Evolutionary conservation across 2,888 invertebrate species (phyloP).

Genomic region (Sialis lutaria): DNA sequence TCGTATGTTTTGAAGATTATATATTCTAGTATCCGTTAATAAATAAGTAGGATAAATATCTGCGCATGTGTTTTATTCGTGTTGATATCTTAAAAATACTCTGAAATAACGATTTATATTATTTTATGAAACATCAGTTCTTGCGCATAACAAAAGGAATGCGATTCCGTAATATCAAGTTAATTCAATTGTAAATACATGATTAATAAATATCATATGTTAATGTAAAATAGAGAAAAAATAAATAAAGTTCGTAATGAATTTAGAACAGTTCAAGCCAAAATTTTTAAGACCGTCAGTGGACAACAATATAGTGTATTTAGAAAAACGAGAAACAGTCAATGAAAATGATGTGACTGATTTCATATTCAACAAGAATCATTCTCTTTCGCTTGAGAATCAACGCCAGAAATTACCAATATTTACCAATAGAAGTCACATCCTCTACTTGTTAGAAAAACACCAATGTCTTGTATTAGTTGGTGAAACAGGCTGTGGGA

Average conservation of each 20-base stretch:
- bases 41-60: too few species aligned
- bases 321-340: conserved; percentile 21
- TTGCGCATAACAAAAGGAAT: too few species aligned
- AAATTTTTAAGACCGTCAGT: conserved; percentile 23
- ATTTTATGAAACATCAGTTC: too few species aligned
- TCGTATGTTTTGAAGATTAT: too few species aligned
- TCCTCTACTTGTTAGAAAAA: conserved; percentile 78
- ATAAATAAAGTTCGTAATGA: conserved; percentile 16
- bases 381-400: conserved; percentile 64
- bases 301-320: conserved; percentile 18
- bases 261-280: conserved; percentile 21
- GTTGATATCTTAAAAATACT: too few species aligned
- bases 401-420: conserved; percentile 80
- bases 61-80: too few species aligned
- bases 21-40: too few species aligned
- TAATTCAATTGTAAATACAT: too few species aligned
- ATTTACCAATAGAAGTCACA: conserved; percentile 68
- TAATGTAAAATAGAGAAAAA: neutral
- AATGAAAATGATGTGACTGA: conserved; percentile 18
- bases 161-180: too few species aligned
- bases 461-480: conserved; percentile 75
- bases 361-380: conserved; percentile 73
- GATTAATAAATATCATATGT: too few species aligned
- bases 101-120: too few species aligned
- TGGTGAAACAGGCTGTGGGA: conserved; percentile 93